Base-by-base conservation (phyloP, 1,140 invertebrate species). In the Pseudobourletiella spinata region DNA sequence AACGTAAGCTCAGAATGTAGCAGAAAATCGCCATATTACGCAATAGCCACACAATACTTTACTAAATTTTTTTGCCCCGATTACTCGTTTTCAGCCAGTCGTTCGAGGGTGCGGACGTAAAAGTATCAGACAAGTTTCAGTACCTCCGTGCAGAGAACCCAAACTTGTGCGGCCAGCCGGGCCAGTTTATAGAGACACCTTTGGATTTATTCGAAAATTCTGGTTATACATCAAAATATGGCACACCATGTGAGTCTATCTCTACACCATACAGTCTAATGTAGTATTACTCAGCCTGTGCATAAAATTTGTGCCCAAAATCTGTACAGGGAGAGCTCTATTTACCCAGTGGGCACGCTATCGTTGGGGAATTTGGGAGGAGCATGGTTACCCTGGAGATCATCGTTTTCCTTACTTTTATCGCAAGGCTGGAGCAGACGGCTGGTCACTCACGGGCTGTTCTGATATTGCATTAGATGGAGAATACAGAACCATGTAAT, bases 341-440 rank as follows among this genome's bases (percentile, higher is more conserved):
- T 16, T 67, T 3, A 60, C 39, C 8, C 54, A 46, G 30, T 67
- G 65, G 65, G 65, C 65, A 4, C 26, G 61, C 24, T 61, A 32
- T 30, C 42, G 65, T 20, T 67, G 46, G 35, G 65, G 65, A 25
- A 51, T 64, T 24, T 67, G 65, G 65, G 65, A 67, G 8, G 64
- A 61, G 50, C 58, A 61, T 28, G 64, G 64, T 18, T 58, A 62
- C 42, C 61, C 56, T n/a, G 59, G 57, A 24, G 54, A 65, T 29
- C 2, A 42, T 18, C 26, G n/a, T 22, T 66, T 64, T 60, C 64
- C 68, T 0, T 69, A 69, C 46, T 62, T 60, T 43, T 63, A 64
- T 18, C 24, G 20, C n/a, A 11, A 22, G 8, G 71, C 1, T 57
- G 65, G 35, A 72, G 73, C 57, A 39, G n/a, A 20, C 2, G 43